These are phyloP conservation scores for Scortum barcoo DNA, from an alignment of 2,113 vertebrate genomes.

Conservation along the genomic window DNA sequence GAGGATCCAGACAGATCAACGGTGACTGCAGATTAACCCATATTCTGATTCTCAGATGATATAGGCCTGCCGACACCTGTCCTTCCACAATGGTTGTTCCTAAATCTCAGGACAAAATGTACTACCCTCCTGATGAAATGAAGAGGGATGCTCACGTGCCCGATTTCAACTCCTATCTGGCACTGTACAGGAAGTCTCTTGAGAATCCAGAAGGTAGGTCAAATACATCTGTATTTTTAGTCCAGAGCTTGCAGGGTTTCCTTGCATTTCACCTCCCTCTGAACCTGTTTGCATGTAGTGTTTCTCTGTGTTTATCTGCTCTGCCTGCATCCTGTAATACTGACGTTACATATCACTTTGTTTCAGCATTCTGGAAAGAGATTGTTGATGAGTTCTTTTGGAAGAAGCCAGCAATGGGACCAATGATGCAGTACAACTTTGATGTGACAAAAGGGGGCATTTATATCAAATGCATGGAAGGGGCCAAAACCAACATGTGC, in stretches of 20 bases:
- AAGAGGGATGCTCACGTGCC: slow-evolving; percentile 84
- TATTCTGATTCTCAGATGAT: slow-evolving; percentile 51
- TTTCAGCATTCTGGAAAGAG: slow-evolving; percentile 87
- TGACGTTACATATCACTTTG: neutral
- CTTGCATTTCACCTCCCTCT: slow-evolving; percentile 5
- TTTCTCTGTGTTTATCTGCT: slow-evolving; percentile 6
- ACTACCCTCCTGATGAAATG: slow-evolving; percentile 75
- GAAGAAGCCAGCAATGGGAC: slow-evolving; percentile 82
- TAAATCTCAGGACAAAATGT: slow-evolving; percentile 78
- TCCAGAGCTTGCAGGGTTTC: slow-evolving; percentile 24
- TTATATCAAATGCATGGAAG: slow-evolving; percentile 87
- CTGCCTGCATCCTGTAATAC: slow-evolving; percentile 20
- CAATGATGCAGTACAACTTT: slow-evolving; percentile 86
- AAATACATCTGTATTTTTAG: slow-evolving; percentile 31
- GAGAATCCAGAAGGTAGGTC: slow-evolving; percentile 86
- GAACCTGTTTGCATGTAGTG: neutral
- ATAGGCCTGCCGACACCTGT: slow-evolving; percentile 34
- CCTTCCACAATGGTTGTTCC: slow-evolving; percentile 79
- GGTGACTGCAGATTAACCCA: slow-evolving; percentile 58
- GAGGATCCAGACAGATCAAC: slow-evolving; percentile 62
- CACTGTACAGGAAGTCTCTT: slow-evolving; percentile 84
- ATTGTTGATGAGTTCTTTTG: slow-evolving; percentile 85
- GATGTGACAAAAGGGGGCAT: slow-evolving; percentile 85
- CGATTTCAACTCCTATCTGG: slow-evolving; percentile 82
- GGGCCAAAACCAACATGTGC: slow-evolving; percentile 88